Evolutionary conservation across 2,113 vertebrate genomes (phyloP).

Genomic region (Tragelaphus strepsiceros): DNA sequence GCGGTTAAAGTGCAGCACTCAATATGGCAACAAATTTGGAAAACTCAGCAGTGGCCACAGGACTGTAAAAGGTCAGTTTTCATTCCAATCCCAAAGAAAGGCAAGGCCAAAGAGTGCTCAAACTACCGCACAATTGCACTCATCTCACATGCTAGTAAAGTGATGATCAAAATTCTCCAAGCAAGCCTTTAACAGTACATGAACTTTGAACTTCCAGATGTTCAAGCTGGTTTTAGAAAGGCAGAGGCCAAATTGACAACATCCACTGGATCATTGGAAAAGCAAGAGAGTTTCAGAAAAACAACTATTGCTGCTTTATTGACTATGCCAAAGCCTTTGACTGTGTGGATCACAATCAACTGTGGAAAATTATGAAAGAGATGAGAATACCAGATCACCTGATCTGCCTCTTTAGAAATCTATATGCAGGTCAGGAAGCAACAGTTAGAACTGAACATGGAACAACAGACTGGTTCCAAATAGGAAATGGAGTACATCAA

Average conservation of each 20-base stretch:
- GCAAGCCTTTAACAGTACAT: not conserved
- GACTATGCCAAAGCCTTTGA: not conserved
- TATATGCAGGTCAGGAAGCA: not conserved
- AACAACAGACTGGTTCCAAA: not conserved
- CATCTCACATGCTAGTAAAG: not conserved
- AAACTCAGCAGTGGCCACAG: not conserved
- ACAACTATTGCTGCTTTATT: not conserved
- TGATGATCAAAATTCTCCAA: not conserved
- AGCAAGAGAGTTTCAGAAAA: not conserved
- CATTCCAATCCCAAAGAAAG: not conserved
- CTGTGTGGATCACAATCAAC: not conserved
- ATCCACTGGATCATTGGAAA: not conserved
- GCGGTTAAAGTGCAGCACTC: not conserved
- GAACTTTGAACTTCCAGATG: not conserved
- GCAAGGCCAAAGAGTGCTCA: not conserved
- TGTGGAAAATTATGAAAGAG: not conserved
- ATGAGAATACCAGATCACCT: not conserved
- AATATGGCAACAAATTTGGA: not conserved
- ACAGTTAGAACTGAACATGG: not conserved
- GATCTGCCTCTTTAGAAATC: not conserved
- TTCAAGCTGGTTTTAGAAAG: not conserved
- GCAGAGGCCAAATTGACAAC: not conserved
- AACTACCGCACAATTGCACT: rapidly evolving
- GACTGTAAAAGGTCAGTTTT: not conserved
- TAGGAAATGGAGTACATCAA: not conserved